Conservation (phyloP, 2,113 vertebrate genomes). For the Aegotheles bennettii region DNA sequence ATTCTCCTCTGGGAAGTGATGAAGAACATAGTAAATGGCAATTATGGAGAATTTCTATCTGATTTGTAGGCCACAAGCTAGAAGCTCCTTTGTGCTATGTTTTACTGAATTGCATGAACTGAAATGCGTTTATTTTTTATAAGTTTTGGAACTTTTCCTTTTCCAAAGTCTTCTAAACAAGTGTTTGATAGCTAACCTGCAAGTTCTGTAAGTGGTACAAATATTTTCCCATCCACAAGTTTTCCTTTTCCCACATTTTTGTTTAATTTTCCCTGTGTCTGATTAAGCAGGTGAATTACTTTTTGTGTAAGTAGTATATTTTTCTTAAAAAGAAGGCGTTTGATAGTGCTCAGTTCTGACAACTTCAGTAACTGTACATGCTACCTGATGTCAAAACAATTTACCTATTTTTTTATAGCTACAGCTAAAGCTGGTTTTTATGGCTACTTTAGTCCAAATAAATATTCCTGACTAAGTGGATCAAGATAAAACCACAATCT, state of each 20-base stretch:
- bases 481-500: conserved; percentile 28
- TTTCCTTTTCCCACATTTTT: not conserved
- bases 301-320: not conserved
- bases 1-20: not conserved
- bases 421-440: not conserved
- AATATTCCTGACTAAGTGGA: not conserved
- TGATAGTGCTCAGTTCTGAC: not conserved
- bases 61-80: not conserved
- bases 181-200: not conserved
- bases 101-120: not conserved
- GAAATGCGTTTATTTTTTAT: not conserved
- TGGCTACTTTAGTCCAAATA: not conserved
- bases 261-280: not conserved
- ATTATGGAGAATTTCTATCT: not conserved
- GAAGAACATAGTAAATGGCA: not conserved
- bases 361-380: not conserved
- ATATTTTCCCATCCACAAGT: not conserved
- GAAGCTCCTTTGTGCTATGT: not conserved
- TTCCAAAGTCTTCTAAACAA: not conserved
- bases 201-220: not conserved
- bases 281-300: not conserved
- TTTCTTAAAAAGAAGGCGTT: not conserved
- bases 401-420: not conserved
- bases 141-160: not conserved
- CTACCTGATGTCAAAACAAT: not conserved